Evolutionary conservation across 2,113 vertebrate genomes (phyloP).

Genomic region (Sturnira hondurensis): DNA sequence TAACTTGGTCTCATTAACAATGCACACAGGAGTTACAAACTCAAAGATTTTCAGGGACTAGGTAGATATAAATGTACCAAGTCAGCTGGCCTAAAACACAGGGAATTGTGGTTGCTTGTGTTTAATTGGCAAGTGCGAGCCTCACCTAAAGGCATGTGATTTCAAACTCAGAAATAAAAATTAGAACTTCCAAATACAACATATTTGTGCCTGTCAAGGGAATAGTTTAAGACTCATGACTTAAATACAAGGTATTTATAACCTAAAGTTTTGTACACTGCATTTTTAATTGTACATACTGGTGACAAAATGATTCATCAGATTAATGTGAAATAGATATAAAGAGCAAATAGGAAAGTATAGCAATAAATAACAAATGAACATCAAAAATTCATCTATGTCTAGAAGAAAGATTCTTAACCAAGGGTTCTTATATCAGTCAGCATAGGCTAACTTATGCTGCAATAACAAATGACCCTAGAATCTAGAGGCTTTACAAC

Average conservation of each 20-base stretch:
- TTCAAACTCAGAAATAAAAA: conserved; percentile 30
- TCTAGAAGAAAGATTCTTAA: neutral
- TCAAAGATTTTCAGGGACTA: neutral
- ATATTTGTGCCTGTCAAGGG: neutral
- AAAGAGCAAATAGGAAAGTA: conserved; percentile 16
- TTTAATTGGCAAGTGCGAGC: neutral
- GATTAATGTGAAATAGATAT: neutral
- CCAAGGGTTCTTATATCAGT: neutral
- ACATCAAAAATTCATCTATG: neutral
- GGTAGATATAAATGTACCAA: neutral
- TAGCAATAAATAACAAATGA: neutral
- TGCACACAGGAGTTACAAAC: neutral
- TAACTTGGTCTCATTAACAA: neutral
- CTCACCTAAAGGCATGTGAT: neutral
- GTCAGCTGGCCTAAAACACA: neutral
- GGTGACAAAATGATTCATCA: conserved; percentile 8
- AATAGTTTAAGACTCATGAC: neutral
- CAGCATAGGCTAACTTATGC: neutral
- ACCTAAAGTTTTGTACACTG: neutral
- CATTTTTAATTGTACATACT: neutral
- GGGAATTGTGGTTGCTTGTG: neutral
- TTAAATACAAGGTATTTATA: neutral
- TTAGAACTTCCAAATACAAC: neutral
- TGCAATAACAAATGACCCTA: neutral
- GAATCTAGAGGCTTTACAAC: neutral